A percentile compares a stretch with the other conserved stretches of the same genome.
Evolutionary conservation across 2,888 invertebrate species (phyloP).

Genomic region (Vanessa cardui): DNA sequence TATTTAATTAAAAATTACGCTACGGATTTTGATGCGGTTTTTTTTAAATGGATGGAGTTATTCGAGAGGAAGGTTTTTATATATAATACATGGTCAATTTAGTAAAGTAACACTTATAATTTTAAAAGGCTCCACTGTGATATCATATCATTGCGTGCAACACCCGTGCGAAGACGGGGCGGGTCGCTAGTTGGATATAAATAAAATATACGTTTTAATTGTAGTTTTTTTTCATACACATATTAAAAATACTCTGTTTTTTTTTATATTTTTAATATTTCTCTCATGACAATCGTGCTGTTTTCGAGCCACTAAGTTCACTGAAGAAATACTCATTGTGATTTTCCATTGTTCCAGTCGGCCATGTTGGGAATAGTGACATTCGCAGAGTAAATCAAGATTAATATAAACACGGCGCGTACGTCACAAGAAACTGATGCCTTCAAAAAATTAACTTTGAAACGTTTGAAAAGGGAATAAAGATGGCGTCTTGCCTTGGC

Average conservation of each 20-base stretch:
- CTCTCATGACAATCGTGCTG: not conserved
- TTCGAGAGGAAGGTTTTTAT: too few relatives aligned
- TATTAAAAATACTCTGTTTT: not conserved
- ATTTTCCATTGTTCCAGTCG: slow-evolving; percentile 57
- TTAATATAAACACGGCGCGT: slow-evolving; percentile 41
- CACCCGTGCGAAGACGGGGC: too few relatives aligned
- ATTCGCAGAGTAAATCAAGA: slow-evolving; percentile 36
- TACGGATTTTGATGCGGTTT: too few relatives aligned
- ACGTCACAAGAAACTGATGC: slow-evolving; percentile 38
- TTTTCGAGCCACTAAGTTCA: not conserved
- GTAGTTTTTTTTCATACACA: not conserved
- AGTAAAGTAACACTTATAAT: too few relatives aligned
- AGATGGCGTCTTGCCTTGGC: slow-evolving; percentile 75
- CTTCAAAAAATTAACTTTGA: slow-evolving; percentile 24
- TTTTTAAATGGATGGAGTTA: too few relatives aligned
- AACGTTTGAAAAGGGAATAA: slow-evolving; percentile 39
- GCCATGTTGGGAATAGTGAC: slow-evolving; percentile 48
- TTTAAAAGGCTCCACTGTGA: too few relatives aligned
- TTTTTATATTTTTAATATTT: not conserved
- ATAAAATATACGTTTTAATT: too few relatives aligned
- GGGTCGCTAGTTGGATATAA: too few relatives aligned
- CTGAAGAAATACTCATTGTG: slow-evolving; percentile 31
- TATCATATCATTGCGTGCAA: too few relatives aligned
- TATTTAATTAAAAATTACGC: too few relatives aligned
- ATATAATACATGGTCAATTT: too few relatives aligned